Evolutionary conservation across 2,797 vertebrate species (phyloP).

Genomic region (Catharus ustulatus): DNA sequence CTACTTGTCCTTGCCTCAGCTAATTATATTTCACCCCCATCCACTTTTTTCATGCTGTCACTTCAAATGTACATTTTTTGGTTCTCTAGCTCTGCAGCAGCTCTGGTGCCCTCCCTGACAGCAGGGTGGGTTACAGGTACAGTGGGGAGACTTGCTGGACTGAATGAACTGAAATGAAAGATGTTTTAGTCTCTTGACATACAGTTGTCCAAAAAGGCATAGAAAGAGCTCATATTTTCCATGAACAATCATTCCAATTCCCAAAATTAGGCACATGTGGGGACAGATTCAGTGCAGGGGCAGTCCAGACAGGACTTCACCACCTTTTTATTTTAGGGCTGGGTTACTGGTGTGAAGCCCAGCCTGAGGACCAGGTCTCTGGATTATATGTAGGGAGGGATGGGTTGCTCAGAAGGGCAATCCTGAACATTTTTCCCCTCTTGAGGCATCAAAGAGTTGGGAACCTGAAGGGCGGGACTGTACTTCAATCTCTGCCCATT

Average conservation of each 20-base stretch:
- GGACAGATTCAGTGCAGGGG: not conserved
- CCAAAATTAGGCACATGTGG: not conserved
- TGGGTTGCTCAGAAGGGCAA: not conserved
- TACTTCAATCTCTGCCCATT: not conserved
- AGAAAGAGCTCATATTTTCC: not conserved
- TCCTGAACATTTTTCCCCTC: not conserved
- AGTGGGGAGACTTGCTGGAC: constrained; percentile 7
- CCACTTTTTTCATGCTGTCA: constrained; percentile 49
- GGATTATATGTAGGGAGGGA: not conserved
- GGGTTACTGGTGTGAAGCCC: not conserved
- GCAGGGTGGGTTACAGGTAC: constrained; percentile 33
- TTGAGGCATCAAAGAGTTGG: not conserved
- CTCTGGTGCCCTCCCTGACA: constrained; percentile 18
- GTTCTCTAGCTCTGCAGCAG: not conserved
- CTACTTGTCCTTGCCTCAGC: constrained; percentile 67
- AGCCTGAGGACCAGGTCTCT: not conserved
- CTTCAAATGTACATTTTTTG: constrained; percentile 53
- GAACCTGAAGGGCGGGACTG: accelerated
- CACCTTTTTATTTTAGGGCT: not conserved
- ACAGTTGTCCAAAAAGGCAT: not conserved
- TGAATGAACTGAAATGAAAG: constrained; percentile 42
- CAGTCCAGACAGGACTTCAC: not conserved
- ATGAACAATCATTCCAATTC: not conserved
- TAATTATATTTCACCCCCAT: constrained; percentile 62
- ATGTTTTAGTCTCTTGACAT: not conserved